Conservation (phyloP, 2,113 vertebrate species). For the Salminus brasiliensis region DNA sequence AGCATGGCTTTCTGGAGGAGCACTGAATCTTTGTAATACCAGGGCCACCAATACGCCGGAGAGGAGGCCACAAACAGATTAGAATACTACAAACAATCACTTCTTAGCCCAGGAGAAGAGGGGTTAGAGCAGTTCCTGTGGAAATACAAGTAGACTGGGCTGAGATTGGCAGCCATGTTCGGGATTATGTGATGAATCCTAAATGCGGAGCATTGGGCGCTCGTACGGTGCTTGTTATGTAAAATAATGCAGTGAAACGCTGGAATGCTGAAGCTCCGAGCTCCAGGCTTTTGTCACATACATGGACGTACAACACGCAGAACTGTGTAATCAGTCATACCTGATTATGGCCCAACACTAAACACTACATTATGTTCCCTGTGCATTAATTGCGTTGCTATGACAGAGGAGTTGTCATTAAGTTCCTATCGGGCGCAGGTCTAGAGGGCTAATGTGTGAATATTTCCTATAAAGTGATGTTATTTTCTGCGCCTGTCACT, state of each 20-base stretch:
- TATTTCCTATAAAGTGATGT: constrained; percentile 47
- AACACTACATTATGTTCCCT: constrained; percentile 19
- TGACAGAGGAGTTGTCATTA: constrained; percentile 37
- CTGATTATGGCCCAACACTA: constrained; percentile 33
- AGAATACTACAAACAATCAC: constrained; percentile 65
- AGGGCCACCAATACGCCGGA: constrained; percentile 54
- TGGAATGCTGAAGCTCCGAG: neutral
- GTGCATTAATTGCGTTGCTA: constrained; percentile 35
- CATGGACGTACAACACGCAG: neutral
- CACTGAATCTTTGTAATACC: constrained; percentile 61
- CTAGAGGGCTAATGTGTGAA: constrained; percentile 42
- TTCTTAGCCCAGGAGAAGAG: constrained; percentile 21
- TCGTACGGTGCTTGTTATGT: constrained; percentile 27
- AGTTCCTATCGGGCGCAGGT: constrained; percentile 44
- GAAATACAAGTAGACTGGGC: constrained; percentile 12
- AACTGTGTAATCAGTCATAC: constrained; percentile 34
- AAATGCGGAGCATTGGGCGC: constrained; percentile 24
- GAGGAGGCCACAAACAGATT: constrained; percentile 67
- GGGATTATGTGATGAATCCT: constrained; percentile 37
- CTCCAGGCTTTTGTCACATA: neutral
- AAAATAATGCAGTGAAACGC: constrained; percentile 46
- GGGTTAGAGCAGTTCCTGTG: constrained; percentile 10
- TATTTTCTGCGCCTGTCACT: constrained; percentile 57
- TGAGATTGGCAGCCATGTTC: constrained; percentile 24
- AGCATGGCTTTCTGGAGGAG: constrained; percentile 63